Conservation (phyloP, 2,797 vertebrate genomes). For the Anas capensis region DNA sequence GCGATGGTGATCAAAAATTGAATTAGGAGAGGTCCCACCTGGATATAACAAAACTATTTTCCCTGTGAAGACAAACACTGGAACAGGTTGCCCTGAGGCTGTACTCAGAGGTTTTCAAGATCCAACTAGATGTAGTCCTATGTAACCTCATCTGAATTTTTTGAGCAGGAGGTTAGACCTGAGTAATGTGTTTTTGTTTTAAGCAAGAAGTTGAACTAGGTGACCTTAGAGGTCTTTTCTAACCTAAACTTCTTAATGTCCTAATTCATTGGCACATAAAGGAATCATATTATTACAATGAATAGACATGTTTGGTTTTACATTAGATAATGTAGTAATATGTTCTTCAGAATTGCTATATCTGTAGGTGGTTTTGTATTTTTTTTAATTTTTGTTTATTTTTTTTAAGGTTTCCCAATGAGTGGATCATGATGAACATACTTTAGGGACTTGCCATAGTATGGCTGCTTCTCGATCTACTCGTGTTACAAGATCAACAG, state of each 20-base stretch:
- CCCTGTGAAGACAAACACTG: not conserved
- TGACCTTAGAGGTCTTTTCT: no score
- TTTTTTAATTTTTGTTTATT: constrained; percentile 78
- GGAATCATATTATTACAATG: not conserved
- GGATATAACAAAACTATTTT: not conserved
- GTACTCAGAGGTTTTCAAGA: not conserved
- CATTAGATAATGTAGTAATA: not conserved
- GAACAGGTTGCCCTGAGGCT: not conserved
- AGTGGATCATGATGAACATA: constrained; percentile 94
- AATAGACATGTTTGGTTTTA: not conserved
- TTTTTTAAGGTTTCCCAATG: constrained; percentile 86
- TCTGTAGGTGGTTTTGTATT: constrained; percentile 35
- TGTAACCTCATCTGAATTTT: not conserved
- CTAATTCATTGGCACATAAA: not conserved
- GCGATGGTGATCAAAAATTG: not conserved
- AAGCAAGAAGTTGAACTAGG: not conserved
- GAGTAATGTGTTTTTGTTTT: not conserved
- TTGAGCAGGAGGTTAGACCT: not conserved
- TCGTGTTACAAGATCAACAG: constrained; percentile 99
- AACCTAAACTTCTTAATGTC: not conserved
- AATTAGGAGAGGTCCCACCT: not conserved
- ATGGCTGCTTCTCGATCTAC: constrained; percentile 99
- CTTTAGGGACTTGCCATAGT: constrained; percentile 95
- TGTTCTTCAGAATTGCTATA: not conserved
- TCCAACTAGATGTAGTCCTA: not conserved